Percentiles rank a stretch among this genome's conserved stretches.
Conservation (phyloP, 1,140 invertebrate genomes). For the Littorina saxatilis region DNA sequence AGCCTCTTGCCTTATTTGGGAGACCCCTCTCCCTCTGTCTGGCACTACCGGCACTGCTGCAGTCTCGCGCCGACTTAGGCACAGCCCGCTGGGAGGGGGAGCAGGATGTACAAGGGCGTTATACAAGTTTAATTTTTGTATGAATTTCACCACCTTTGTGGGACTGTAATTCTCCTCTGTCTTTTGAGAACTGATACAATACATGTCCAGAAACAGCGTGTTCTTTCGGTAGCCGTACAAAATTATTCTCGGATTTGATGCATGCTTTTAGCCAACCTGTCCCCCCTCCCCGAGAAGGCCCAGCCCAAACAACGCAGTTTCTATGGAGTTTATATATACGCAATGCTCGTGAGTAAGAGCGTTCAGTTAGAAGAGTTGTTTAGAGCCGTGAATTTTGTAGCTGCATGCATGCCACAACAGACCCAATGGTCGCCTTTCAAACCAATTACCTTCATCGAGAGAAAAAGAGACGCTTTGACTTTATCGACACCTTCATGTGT, state of each 20-base stretch:
- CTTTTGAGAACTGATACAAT: too few species aligned
- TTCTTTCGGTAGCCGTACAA: neutral
- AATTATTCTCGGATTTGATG: neutral
- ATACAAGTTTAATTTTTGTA: too few species aligned
- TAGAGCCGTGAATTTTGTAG: slow-evolving; percentile 52
- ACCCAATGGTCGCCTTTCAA: slow-evolving; percentile 40
- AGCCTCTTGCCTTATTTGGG: slow-evolving; percentile 42
- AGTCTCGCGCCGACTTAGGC: slow-evolving; percentile 6
- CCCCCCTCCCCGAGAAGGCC: slow-evolving; percentile 5
- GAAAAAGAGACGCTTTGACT: neutral
- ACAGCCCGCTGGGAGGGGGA: slow-evolving; percentile 1
- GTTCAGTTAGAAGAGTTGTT: slow-evolving; percentile 52
- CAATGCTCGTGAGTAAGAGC: neutral
- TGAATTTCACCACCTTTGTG: too few species aligned
- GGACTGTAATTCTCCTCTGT: too few species aligned
- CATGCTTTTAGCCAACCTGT: neutral
- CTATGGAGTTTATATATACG: slow-evolving; percentile 35
- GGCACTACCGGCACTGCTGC: slow-evolving; percentile 31
- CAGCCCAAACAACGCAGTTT: slow-evolving; percentile 36
- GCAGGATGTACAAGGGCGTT: too few species aligned
- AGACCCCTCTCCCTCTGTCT: slow-evolving; percentile 17
- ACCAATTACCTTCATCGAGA: neutral
- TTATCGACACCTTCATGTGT: slow-evolving; percentile 31
- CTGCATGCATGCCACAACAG: slow-evolving; percentile 65
- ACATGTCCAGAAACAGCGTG: too few species aligned